A percentile compares a stretch with the other conserved stretches of the same genome.
Conservation (phyloP, 2,113 vertebrate genomes). For the Tonatia bakeri region DNA sequence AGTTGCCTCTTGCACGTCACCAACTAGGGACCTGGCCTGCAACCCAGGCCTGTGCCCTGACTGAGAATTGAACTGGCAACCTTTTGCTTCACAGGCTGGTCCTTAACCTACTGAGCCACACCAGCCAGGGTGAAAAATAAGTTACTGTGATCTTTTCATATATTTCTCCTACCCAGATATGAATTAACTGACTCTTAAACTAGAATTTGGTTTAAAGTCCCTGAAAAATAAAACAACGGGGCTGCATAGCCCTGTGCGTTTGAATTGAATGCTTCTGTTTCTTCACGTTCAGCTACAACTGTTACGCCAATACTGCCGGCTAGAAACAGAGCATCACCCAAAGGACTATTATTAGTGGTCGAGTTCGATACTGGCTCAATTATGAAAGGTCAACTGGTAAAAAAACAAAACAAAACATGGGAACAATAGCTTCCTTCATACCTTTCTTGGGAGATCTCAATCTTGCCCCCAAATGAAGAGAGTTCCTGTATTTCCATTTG, state of each 20-base stretch:
- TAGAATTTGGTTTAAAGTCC: not conserved
- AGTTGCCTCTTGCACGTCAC: too few relatives aligned
- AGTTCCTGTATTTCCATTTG: not conserved
- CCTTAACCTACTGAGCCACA: too few relatives aligned
- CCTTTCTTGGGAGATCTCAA: not conserved
- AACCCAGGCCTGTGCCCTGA: too few relatives aligned
- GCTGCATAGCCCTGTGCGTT: not conserved
- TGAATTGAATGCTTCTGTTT: not conserved
- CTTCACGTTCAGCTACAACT: not conserved
- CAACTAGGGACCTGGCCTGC: too few relatives aligned
- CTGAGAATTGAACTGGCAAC: too few relatives aligned
- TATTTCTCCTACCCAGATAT: not conserved
- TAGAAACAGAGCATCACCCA: not conserved
- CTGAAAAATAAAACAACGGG: not conserved
- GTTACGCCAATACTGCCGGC: not conserved
- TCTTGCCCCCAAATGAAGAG: not conserved
- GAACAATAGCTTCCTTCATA: not conserved
- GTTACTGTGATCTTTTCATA: not conserved
- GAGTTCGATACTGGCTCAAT: not conserved
- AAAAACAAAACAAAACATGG: not conserved
- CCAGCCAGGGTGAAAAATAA: too few relatives aligned
- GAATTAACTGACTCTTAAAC: not conserved
- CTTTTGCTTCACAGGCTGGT: too few relatives aligned
- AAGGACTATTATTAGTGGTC: not conserved
- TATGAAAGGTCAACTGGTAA: not conserved